Conservation (phyloP, 2,888 invertebrate species). For the Ommatoiulus sabulosus region DNA sequence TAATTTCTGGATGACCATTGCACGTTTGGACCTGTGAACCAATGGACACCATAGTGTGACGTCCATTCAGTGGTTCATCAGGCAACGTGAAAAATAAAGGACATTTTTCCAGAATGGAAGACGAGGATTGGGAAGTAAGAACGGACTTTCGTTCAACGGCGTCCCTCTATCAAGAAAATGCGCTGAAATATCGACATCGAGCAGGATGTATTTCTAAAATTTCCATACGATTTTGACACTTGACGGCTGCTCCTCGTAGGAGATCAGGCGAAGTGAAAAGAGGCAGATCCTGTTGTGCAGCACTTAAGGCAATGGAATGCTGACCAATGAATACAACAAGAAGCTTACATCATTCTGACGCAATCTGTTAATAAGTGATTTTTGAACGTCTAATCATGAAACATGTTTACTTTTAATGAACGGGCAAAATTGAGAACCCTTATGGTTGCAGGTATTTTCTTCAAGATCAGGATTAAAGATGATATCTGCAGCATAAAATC, state of each 20-base stretch:
- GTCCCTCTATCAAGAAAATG: background rate
- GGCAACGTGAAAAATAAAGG: background rate
- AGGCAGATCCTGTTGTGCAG: background rate
- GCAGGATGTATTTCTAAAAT: slow-evolving; percentile 27
- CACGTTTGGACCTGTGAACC: background rate
- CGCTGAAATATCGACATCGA: slow-evolving; percentile 13
- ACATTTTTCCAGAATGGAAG: background rate
- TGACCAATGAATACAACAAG: background rate
- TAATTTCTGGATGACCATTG: background rate
- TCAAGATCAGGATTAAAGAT: too few species aligned
- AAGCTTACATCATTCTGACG: background rate
- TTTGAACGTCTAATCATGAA: too few species aligned
- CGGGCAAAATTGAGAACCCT: too few species aligned
- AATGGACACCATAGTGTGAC: background rate
- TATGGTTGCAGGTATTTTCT: too few species aligned
- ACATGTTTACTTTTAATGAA: too few species aligned
- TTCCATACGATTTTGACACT: slow-evolving; percentile 22
- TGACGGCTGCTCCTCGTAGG: background rate
- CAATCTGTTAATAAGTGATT: too few species aligned
- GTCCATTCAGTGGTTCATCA: background rate
- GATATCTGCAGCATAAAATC: too few species aligned
- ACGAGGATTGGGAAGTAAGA: background rate
- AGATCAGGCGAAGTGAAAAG: background rate
- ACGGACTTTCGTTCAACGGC: background rate
- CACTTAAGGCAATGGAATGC: background rate